Evolutionary conservation across 2,888 invertebrate genomes (phyloP).

Genomic region (Tiphia femorata): DNA sequence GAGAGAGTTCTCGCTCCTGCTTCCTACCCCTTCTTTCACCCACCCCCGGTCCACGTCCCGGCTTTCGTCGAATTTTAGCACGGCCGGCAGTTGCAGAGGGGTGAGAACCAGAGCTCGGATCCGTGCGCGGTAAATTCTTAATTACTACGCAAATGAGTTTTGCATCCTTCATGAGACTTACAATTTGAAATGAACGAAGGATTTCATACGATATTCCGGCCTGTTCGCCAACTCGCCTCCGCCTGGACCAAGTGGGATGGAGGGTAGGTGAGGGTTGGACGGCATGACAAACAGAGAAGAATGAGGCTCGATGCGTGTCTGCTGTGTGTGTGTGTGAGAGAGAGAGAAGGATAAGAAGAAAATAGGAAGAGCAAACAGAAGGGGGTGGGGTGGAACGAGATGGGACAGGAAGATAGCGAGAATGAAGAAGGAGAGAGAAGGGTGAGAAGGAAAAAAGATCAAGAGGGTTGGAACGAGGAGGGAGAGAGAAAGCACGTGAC

Average conservation of each 20-base stretch:
- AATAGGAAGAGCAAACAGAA: too few species aligned
- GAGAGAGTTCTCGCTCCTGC: not conserved
- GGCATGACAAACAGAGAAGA: not conserved
- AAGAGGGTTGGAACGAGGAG: not conserved
- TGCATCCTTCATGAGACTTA: slow-evolving; percentile 48
- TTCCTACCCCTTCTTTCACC: not conserved
- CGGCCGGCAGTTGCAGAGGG: too few species aligned
- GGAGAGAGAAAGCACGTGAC: not conserved
- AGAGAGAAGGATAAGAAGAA: too few species aligned
- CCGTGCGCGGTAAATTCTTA: slow-evolving; percentile 46
- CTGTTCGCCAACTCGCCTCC: slow-evolving; percentile 5
- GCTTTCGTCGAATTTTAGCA: slow-evolving; percentile 2
- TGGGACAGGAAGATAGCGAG: not conserved
- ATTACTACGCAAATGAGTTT: slow-evolving; percentile 57
- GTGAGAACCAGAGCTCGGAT: slow-evolving; percentile 21
- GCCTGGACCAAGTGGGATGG: slow-evolving; percentile 12
- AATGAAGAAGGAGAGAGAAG: not conserved
- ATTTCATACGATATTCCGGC: slow-evolving; percentile 32
- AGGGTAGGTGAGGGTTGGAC: not conserved
- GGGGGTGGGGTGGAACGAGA: not conserved
- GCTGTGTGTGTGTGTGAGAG: not conserved
- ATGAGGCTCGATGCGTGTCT: not conserved
- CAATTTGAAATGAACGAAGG: slow-evolving; percentile 46
- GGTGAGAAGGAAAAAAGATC: not conserved
- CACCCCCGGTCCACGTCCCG: not conserved